These are phyloP conservation scores for Andrena bicolor DNA, from an alignment of 2,888 invertebrate species.

Conservation along the genomic window DNA sequence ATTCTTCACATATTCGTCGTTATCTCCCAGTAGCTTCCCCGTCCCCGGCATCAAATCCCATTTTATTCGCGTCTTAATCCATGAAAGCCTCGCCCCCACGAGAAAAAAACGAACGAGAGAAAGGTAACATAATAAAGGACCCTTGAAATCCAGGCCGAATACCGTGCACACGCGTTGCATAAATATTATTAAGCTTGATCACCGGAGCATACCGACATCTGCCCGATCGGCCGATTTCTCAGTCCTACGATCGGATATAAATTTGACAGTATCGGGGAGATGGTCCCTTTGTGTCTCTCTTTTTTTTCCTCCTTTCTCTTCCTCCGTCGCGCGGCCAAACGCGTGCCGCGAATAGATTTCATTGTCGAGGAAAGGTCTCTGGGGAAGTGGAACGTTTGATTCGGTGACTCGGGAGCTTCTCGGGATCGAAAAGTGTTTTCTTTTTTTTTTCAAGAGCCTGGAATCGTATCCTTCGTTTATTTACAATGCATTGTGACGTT, in stretches of 20 bases:
- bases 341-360: constrained; percentile 72
- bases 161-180: constrained; percentile 77
- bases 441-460: background rate
- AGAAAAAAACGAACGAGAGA: constrained; percentile 28
- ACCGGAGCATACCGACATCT: constrained; percentile 79
- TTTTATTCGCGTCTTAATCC: constrained; percentile 60
- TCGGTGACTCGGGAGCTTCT: constrained; percentile 76
- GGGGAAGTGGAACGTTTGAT: constrained; percentile 61
- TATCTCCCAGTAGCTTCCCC: background rate
- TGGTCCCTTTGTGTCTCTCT: constrained; percentile 60
- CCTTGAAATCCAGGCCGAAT: constrained; percentile 60
- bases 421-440: constrained; percentile 71
- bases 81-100: constrained; percentile 40
- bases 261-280: constrained; percentile 72
- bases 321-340: constrained; percentile 42
- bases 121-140: constrained; percentile 59
- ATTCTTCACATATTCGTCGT: constrained; percentile 2
- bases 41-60: constrained; percentile 20
- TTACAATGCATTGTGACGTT: background rate
- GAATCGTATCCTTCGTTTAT: background rate
- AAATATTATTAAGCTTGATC: constrained; percentile 81
- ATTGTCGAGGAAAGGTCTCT: constrained; percentile 66
- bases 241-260: constrained; percentile 71
- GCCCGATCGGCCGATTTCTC: constrained; percentile 66
- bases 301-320: constrained; percentile 54